Base-by-base conservation (phyloP, 2,888 invertebrate species). In the Noctuana brunneofusca region DNA sequence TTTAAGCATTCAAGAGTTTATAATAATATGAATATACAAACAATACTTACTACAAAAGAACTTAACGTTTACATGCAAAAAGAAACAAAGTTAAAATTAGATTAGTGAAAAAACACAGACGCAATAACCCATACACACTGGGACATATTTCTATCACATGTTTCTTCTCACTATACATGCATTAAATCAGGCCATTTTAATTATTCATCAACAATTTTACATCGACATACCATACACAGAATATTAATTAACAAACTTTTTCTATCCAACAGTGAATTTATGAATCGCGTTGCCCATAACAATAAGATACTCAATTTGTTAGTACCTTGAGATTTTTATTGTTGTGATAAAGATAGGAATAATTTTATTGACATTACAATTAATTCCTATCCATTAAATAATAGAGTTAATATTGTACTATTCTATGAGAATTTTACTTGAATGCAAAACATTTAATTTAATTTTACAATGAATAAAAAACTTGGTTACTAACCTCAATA, bases 221-320 rank as follows among this genome's bases (percentile, higher is more conserved):
- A n/a, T 9, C 18, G 18, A 30, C 30, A 16, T 32, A 30, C 5
- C 52, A 30, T 30, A 30, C 18, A 52, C 52, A 18, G 52, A 32
- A 53, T 53, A 53, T 38, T 53, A 53, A 38, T 53, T 53, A 38
- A 53, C 53, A n/a, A 14, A 11, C 38, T 20, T 53, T 32, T 53
- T 53, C 20, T 22, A 35, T 53, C 52, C 52, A 30, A 32, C 52
- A 30, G 52, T 5, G 52, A 50, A 50, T n/a, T 50, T 9, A 53
- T 35, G 53, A 12, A 35, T 20, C 12, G 22, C 30, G 18, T 32
- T 18, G 18, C 16, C 16, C 52, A 30, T 52, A 52, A 50, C 50
- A 50, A 30, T 30, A 30, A 30, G 9, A 30, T 50, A 30, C 4
- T 11, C 11, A 50, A 30, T 52, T 52, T 52, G 14, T 27, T 30